Evolutionary conservation across 2,888 invertebrate species (phyloP), one percentile per base, ranked within the genome.

Genomic region (Griposia aprilina): DNA sequence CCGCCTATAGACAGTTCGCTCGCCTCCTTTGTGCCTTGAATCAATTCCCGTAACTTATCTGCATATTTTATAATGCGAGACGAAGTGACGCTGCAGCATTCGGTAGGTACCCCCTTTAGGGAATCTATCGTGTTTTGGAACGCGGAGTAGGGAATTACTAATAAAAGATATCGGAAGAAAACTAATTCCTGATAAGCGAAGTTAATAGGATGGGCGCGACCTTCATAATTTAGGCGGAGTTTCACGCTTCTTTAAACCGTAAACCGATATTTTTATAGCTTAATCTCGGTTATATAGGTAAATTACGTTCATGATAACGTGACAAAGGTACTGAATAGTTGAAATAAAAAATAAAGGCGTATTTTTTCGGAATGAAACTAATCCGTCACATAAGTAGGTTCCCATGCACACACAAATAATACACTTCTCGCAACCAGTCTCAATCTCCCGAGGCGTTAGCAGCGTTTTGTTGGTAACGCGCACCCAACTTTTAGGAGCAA

Each of bases 21-120:
- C 90, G 92, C 91, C 92, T 94, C 95, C 94, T 96, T 95, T 96
- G 96, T 96, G 95, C 94, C 93, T 93, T 91, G 95, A 96, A 96
- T 96, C 96, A 96, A 96, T 96, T 96, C 96, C 96, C 95, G 94
- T 95, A 94, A 96, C 96, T 95, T 96, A 96, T 96, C 94, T 96
- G 95, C 96, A 96, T 96, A 96, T 96, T 96, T 96, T 95, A 96
- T 95, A 95, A 95, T 92, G 93, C 93, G 94, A 95, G 93, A 92
- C 93, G 94, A 93, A 94, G 94, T 93, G 94, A 94, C 93, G 93
- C 88, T 93, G 93, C 93, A 93, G 90, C 91, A 91, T 91, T 90
- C 91, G 88, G 87, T 92, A 90, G 90, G 90, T 92, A 90, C 91
- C 90, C 91, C 90, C 92, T 91, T 90, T 87, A 87, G 93, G 93